Percentiles rank a stretch among this genome's conserved stretches.
Evolutionary conservation across 2,113 vertebrate genomes (phyloP).

Genomic region (Oryzias celebensis): DNA sequence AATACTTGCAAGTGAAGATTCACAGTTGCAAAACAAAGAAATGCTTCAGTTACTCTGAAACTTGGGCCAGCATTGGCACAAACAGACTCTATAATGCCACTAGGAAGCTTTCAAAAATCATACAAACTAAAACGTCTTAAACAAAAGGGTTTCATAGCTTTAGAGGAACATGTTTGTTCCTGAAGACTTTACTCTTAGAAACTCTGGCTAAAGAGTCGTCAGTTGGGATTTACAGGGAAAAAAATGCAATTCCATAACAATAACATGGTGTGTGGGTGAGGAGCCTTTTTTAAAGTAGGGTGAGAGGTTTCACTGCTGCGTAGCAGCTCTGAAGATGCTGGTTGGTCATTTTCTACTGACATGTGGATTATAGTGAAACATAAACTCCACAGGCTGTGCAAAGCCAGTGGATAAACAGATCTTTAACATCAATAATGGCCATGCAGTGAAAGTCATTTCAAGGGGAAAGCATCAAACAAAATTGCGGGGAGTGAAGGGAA

Average conservation of each 20-base stretch:
- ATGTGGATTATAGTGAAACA: neutral
- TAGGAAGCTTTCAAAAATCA: neutral
- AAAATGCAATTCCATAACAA: neutral
- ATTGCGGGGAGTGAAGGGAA: neutral
- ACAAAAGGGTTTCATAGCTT: neutral
- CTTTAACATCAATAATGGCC: constrained; percentile 8
- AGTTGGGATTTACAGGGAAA: neutral
- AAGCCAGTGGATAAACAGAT: constrained; percentile 9
- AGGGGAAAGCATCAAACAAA: constrained; percentile 10
- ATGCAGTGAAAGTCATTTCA: neutral
- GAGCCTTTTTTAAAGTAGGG: constrained; percentile 24
- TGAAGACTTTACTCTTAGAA: neutral
- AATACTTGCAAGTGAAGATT: no score
- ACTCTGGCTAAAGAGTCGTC: constrained; percentile 2
- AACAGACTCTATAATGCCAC: neutral
- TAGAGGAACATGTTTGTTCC: neutral
- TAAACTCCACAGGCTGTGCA: neutral
- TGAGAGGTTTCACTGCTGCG: constrained; percentile 19
- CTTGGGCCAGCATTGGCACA: neutral
- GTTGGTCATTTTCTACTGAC: neutral
- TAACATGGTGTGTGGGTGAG: constrained; percentile 18
- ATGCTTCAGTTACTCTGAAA: no score
- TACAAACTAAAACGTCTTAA: neutral
- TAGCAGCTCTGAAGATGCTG: constrained; percentile 12
- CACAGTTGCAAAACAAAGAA: no score